These are phyloP conservation scores for Scyliorhinus canicula DNA, from an alignment of 2,797 vertebrate genomes.

Conservation along the genomic window DNA sequence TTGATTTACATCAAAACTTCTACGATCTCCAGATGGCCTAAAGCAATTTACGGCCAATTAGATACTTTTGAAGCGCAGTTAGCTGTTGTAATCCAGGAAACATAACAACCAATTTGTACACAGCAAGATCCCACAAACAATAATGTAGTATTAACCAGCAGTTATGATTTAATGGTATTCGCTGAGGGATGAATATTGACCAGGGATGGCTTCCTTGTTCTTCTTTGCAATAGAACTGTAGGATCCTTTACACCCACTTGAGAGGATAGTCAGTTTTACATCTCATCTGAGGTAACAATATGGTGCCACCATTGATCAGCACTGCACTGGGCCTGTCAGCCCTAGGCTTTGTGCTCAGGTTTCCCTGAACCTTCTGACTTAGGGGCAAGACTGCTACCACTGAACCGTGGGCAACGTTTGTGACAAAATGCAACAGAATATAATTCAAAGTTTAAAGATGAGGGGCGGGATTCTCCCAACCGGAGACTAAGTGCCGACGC, in stretches of 20 bases:
- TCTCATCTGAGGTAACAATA: neutral
- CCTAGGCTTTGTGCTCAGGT: neutral
- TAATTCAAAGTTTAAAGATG: neutral
- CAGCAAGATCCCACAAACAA: neutral
- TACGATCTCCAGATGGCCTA: neutral
- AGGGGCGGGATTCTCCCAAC: no score
- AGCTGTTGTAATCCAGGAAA: neutral
- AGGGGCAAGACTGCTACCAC: neutral
- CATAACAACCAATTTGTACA: neutral
- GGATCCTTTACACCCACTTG: neutral
- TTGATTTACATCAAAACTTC: neutral
- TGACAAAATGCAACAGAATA: neutral
- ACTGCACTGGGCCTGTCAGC: neutral
- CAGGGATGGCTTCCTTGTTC: neutral
- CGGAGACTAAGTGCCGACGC: no score
- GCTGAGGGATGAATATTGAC: neutral
- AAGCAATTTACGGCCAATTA: neutral
- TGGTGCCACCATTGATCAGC: neutral
- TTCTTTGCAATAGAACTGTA: neutral
- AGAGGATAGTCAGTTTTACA: neutral
- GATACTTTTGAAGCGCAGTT: neutral
- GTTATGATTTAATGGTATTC: neutral
- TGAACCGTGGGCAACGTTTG: neutral
- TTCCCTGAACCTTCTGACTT: neutral
- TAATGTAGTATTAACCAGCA: neutral